A percentile compares a stretch with the other conserved stretches of the same genome.
phyloP scores from a whole-genome alignment of 2,113 vertebrate genomes.

The Dendropsophus ebraccatus region DNA sequence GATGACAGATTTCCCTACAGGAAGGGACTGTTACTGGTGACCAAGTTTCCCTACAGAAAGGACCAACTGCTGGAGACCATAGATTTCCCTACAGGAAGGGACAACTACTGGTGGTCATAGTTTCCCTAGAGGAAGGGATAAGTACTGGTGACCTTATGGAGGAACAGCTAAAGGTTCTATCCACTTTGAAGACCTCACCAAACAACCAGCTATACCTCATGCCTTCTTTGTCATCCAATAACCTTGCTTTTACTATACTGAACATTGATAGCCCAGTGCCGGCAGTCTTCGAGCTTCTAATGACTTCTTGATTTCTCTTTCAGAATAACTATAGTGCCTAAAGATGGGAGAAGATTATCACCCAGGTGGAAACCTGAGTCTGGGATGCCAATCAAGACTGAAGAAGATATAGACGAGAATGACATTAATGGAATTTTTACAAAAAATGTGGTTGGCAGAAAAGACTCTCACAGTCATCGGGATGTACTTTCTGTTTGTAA shows the following conservation, averaged over 20 bases:
- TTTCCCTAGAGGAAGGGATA: too few species aligned
- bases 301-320: conserved; percentile 45
- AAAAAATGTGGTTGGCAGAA: conserved; percentile 54
- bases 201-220: too few species aligned
- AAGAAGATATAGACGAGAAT: conserved; percentile 40
- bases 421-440: conserved; percentile 1
- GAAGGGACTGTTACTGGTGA: too few species aligned
- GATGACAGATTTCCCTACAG: too few species aligned
- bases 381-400: conserved; percentile 20
- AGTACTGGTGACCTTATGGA: too few species aligned
- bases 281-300: neutral
- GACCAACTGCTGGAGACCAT: too few species aligned
- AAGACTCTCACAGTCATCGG: conserved; percentile 18
- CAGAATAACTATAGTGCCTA: conserved; percentile 69
- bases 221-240: neutral
- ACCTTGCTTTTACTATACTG: neutral
- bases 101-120: too few species aligned
- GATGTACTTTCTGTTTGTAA: conserved; percentile 59
- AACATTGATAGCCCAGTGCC: neutral
- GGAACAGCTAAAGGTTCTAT: too few species aligned
- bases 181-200: too few species aligned
- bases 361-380: conserved; percentile 27
- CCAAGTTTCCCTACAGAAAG: too few species aligned
- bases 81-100: too few species aligned
- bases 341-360: conserved; percentile 67